A percentile compares a stretch with the other conserved stretches of the same genome.
phyloP scores from a whole-genome alignment of 2,888 invertebrate genomes.

The Notodonta dromedarius region DNA sequence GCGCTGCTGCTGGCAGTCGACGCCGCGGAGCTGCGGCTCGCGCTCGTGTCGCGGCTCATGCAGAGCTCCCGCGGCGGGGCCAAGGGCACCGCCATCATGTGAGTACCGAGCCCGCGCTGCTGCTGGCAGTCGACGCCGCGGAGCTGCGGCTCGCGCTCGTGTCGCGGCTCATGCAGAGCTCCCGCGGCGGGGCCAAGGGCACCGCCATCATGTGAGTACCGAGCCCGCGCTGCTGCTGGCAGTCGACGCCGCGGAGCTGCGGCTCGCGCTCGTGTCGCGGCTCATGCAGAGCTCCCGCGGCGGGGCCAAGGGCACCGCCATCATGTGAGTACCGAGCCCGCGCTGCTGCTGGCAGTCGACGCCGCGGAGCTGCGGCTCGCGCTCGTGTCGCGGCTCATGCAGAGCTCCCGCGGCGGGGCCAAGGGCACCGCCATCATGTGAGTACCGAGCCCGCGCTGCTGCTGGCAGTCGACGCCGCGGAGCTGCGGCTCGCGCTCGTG shows the following conservation, averaged over 20 bases:
- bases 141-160: conserved; percentile 85
- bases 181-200: conserved; percentile 94
- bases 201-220: conserved; percentile 93
- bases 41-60: conserved; percentile 95
- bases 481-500: too few species aligned
- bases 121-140: conserved; percentile 34
- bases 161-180: conserved; percentile 96
- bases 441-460: too few species aligned
- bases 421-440: too few species aligned
- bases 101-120: conserved; percentile 50
- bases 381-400: too few species aligned
- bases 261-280: conserved; percentile 10
- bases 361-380: too few species aligned
- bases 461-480: too few species aligned
- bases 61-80: conserved; percentile 95
- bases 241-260: conserved; percentile 35
- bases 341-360: background rate
- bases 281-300: conserved; percentile 1
- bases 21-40: conserved; percentile 53
- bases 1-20: conserved; percentile 31
- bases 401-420: too few species aligned
- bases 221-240: conserved; percentile 19
- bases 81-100: conserved; percentile 97
- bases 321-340: background rate
- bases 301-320: background rate